These are phyloP conservation scores for Eurystomus gularis DNA, from an alignment of 2,113 vertebrate species.

Conservation along the genomic window DNA sequence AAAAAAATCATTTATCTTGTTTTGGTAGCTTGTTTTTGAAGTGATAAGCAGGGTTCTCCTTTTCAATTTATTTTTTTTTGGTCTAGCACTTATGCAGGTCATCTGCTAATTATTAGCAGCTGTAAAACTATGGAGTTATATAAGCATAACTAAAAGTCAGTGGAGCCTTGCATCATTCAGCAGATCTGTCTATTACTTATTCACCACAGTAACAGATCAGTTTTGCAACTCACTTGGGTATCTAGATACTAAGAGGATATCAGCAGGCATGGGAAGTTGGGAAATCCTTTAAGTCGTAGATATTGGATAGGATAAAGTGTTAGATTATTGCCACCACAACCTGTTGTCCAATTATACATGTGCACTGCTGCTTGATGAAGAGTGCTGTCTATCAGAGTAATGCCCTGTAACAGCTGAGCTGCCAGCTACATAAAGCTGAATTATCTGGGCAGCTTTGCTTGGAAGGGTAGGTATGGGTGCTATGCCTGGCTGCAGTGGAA, in stretches of 20 bases:
- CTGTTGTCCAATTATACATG: neutral
- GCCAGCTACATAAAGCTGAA: neutral
- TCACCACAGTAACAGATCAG: conserved; percentile 41
- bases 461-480: neutral
- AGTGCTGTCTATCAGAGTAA: neutral
- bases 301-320: neutral
- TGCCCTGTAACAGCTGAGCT: conserved; percentile 7
- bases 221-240: conserved; percentile 56
- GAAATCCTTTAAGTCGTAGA: conserved; percentile 31
- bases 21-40: conserved; percentile 48
- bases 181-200: conserved; percentile 33
- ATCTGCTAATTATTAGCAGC: conserved; percentile 74
- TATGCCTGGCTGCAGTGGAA: neutral
- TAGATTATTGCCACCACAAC: neutral
- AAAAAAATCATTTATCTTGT: neutral
- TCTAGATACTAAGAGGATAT: neutral
- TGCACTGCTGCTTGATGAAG: neutral
- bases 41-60: conserved; percentile 25
- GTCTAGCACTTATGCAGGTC: conserved; percentile 38
- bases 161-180: conserved; percentile 50
- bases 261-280: conserved; percentile 15
- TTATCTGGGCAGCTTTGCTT: conserved; percentile 6
- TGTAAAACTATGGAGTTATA: conserved; percentile 64
- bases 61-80: conserved; percentile 6
- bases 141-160: conserved; percentile 60